These are phyloP conservation scores for Numenius arquata DNA, from an alignment of 2,113 vertebrate genomes.

Conservation along the genomic window DNA sequence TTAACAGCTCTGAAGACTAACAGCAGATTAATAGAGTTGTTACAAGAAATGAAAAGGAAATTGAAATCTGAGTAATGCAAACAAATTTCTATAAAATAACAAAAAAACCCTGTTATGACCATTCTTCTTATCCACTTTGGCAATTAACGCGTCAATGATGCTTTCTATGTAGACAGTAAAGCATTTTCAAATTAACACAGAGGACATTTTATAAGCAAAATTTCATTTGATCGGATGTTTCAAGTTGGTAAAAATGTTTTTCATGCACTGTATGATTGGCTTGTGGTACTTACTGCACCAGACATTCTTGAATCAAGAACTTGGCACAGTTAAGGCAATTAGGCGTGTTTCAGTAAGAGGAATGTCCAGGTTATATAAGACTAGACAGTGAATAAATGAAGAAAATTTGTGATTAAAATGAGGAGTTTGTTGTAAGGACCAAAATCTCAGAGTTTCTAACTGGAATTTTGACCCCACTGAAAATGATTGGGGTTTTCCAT, in stretches of 20 bases:
- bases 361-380: neutral
- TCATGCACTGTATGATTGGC: neutral
- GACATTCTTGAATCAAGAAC: neutral
- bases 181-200: neutral
- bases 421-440: neutral
- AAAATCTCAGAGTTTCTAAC: neutral
- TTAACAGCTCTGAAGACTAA: conserved; percentile 22
- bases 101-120: neutral
- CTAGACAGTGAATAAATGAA: neutral
- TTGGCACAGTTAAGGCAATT: neutral
- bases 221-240: neutral
- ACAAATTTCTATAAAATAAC: neutral
- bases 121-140: neutral
- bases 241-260: neutral
- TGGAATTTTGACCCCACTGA: neutral
- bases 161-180: neutral
- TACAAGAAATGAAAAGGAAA: conserved; percentile 37
- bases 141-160: neutral
- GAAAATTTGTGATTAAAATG: neutral
- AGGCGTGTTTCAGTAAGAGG: neutral
- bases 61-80: conserved; percentile 20
- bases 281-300: neutral
- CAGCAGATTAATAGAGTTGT: neutral
- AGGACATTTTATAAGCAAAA: neutral
- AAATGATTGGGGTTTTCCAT: neutral